Percentiles rank a stretch among this genome's conserved stretches.
Conservation (phyloP, 2,888 invertebrate species). For the Agrotis puta region DNA sequence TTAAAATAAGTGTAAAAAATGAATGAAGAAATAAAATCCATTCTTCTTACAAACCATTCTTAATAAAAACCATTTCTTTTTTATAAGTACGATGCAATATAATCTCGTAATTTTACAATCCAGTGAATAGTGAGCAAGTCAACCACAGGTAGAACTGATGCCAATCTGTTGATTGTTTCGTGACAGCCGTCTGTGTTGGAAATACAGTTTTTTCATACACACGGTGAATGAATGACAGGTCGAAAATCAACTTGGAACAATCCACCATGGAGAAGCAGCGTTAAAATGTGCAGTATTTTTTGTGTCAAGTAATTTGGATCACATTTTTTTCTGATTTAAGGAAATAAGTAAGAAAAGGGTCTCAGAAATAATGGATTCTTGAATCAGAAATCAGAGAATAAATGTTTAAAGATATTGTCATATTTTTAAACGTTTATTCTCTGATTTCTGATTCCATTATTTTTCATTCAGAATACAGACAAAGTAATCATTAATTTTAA, state of each 20-base stretch:
- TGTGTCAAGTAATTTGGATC: background rate
- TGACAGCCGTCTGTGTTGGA: slow-evolving; percentile 60
- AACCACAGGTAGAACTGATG: slow-evolving; percentile 40
- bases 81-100: too few species aligned
- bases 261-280: slow-evolving; percentile 5
- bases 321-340: background rate
- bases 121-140: slow-evolving; percentile 34
- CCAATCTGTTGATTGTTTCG: slow-evolving; percentile 74
- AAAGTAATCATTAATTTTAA: too few species aligned
- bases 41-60: too few species aligned
- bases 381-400: background rate
- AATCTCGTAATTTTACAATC: background rate
- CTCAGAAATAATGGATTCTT: background rate
- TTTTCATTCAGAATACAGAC: too few species aligned
- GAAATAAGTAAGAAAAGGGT: background rate
- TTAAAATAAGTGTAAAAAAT: too few species aligned
- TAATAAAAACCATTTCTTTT: too few species aligned
- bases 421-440: too few species aligned
- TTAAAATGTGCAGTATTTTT: background rate
- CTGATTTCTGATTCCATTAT: too few species aligned
- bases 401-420: too few species aligned
- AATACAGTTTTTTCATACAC: slow-evolving; percentile 57
- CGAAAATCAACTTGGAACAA: slow-evolving; percentile 50
- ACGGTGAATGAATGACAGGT: slow-evolving; percentile 31
- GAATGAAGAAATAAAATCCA: too few species aligned